These are phyloP conservation scores for Gadopsis marmoratus DNA, from an alignment of 2,797 vertebrate genomes.

Conservation along the genomic window DNA sequence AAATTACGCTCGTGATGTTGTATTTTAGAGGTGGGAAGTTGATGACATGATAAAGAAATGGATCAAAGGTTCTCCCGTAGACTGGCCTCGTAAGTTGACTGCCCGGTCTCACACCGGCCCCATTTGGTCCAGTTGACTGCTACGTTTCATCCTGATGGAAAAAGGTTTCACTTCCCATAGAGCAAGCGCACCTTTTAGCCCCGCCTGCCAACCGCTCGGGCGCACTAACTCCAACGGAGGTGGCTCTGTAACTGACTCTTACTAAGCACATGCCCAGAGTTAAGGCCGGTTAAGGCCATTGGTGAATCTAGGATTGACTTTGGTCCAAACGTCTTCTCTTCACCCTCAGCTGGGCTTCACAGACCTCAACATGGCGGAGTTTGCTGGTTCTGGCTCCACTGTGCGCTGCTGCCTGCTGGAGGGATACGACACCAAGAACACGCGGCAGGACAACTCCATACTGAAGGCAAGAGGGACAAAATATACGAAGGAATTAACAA, in stretches of 20 bases:
- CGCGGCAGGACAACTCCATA: constrained; percentile 98
- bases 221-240: too few species aligned
- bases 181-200: too few species aligned
- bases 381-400: constrained; percentile 95
- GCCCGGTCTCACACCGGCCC: not conserved
- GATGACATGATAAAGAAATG: not conserved
- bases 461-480: constrained; percentile 87
- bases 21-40: not conserved
- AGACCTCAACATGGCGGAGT: constrained; percentile 97
- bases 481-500: not conserved
- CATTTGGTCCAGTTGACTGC: not conserved
- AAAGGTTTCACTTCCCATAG: too few species aligned
- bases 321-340: not conserved
- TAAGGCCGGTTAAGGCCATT: constrained; percentile 5
- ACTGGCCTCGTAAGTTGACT: not conserved
- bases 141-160: not conserved
- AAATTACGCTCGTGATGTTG: not conserved
- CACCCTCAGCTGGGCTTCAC: constrained; percentile 92
- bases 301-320: constrained; percentile 31
- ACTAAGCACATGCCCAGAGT: constrained; percentile 24
- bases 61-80: not conserved
- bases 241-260: too few species aligned
- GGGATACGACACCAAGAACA: constrained; percentile 98
- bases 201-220: too few species aligned
- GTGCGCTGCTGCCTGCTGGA: constrained; percentile 96